Conservation (phyloP, 2,888 invertebrate species). For the Listrodromus nycthemerus region DNA sequence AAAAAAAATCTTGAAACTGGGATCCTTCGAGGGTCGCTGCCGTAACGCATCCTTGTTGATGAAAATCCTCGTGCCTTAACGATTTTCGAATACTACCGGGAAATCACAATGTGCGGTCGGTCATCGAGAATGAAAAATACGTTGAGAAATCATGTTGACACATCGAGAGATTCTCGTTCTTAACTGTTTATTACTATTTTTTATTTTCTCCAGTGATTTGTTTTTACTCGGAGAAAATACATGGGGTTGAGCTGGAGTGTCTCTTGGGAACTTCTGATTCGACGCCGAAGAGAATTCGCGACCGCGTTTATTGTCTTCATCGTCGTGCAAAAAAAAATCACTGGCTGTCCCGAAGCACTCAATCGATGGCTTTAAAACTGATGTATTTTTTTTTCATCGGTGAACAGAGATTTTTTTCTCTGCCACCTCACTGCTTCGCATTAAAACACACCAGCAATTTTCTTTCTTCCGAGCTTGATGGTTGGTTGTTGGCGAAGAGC, state of each 20-base stretch:
- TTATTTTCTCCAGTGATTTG: background rate
- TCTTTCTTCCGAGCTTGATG: too few species aligned
- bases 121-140: background rate
- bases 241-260: too few species aligned
- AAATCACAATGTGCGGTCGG: conserved; percentile 12
- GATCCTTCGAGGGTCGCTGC: background rate
- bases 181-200: too few species aligned
- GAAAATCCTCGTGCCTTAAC: too few species aligned
- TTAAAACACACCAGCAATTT: background rate
- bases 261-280: too few species aligned
- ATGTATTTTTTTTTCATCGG: background rate
- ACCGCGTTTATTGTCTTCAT: background rate
- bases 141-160: background rate
- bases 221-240: too few species aligned
- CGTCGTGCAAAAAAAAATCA: background rate
- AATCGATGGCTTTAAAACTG: background rate
- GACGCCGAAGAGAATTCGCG: too few species aligned
- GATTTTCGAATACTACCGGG: conserved; percentile 4
- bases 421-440: background rate
- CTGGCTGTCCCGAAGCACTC: background rate
- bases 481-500: background rate
- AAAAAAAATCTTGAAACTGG: background rate
- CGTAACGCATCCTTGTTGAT: background rate
- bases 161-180: background rate
- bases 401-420: background rate